Base-by-base conservation (phyloP, 2,113 vertebrate genomes). In the Corydoras maculifer region DNA sequence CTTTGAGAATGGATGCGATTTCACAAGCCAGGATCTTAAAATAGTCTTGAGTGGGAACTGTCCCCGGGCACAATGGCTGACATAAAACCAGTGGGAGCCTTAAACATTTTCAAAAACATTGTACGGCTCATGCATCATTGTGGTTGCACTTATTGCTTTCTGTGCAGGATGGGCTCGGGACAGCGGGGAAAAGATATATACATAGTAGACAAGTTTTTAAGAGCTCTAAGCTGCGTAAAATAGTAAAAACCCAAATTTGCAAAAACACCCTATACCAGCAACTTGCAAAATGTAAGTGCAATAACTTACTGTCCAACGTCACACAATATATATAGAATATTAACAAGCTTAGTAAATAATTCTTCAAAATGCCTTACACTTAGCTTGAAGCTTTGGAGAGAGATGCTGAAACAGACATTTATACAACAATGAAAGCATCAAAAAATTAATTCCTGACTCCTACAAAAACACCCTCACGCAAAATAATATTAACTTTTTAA, bases 271-370 rank as follows among this genome's bases (percentile, higher is more conserved):
- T 67, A 73, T 67, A 55, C 30, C 61, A 61, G 49, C 63, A 62
- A 48, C 68, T 62, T 10, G 77, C 35, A 65, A 73, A 68, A 53
- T 69, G 82, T 86, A 90, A 89, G 86, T 91, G 88, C 91, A 95
- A 93, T 93, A 94, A 94, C 86, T 95, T 94, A 94, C 84, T 89
- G 85, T 74, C 69, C 48, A 55, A 81, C 63, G 74, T 73, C 77
- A 80, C 79, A 87, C 87, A 85, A 85, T 30, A 55, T 58, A 81
- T 72, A 77, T 71, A 79, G 49, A 82, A 81, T 82, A 84, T 81
- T 81, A 84, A 83, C 82, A 85, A 69, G 75, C 86, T 80, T 79
- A 80, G 82, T 69, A 76, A 77, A 78, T 82, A 71, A 73, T 81
- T 67, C 70, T 72, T 83, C 85, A 62, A 79, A 86, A 79, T 82